Conservation (phyloP, 2,113 vertebrate species). For the Neoarius graeffei region DNA sequence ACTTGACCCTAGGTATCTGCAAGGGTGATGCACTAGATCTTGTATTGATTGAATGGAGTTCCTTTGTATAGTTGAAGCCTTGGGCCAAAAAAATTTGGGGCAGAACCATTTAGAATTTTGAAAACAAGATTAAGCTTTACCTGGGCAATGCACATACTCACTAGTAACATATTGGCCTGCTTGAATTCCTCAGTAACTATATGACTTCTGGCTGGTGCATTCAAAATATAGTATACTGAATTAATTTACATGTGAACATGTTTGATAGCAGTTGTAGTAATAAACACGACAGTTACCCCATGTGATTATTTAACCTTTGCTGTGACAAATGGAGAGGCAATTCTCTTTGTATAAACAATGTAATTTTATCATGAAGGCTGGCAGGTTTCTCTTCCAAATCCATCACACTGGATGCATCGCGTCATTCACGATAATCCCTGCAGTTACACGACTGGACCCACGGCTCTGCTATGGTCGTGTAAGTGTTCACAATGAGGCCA, state of each 20-base stretch:
- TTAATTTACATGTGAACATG: neutral
- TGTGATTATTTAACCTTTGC: neutral
- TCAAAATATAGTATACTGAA: no score
- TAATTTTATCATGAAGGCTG: constrained; percentile 57
- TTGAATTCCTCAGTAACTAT: no score
- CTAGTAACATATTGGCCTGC: no score
- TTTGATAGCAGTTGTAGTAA: neutral
- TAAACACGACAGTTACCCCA: neutral
- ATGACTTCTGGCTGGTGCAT: no score
- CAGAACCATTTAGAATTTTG: no score
- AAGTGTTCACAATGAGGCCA: constrained; percentile 8
- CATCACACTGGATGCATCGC: constrained; percentile 39
- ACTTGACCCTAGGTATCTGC: no score
- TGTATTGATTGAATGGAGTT: no score
- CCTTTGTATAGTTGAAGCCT: no score
- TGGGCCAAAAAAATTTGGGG: no score
- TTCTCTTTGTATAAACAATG: constrained; percentile 16
- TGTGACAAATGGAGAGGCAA: neutral
- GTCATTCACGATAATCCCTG: neutral
- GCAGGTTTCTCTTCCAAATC: constrained; percentile 58
- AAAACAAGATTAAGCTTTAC: no score
- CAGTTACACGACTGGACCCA: neutral
- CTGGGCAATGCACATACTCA: no score
- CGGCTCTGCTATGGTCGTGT: constrained; percentile 57
- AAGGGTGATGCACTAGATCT: no score